Evolutionary conservation across 2,888 invertebrate genomes (phyloP), one percentile per base, ranked within the genome.

Genomic region (Trissolcus japonicus): DNA sequence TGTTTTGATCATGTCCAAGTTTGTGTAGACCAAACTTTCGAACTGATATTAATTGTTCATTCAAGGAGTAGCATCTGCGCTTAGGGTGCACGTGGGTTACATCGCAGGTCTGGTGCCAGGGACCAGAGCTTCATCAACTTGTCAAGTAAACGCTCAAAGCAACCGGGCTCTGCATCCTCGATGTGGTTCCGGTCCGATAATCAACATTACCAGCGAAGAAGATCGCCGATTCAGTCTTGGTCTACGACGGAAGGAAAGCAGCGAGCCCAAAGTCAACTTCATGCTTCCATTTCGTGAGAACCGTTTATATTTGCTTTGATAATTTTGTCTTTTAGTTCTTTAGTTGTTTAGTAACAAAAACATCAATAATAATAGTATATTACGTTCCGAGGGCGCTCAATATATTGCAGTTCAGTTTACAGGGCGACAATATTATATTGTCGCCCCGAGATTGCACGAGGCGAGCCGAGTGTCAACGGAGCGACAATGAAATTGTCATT

Each of bases 1-100:
- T 4, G 11, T 11, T 3, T 11, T 11, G 7, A 43, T 43, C 43
- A n/a, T 43, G 7, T 43, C 6, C 6, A 25, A 25, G 25, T 25
- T 25, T 25, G 25, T 4, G 25, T 6, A 4, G 3, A 6, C 4
- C 25, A 25, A 25, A 25, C 25, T 25, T 21, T 14, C 43, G 17
- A 67, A 59, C 9, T 54, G n/a, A 25, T 54, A 19, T 60, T 13
- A 68, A 29, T 2, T 11, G 9, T 55, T 17, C 11, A 2, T 60
- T 76, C 46, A 35, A 83, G 93, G 93, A 51, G 92, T 93, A 57
- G 94, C 93, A 6, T 92, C 94, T 4, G 94, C 94, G 3, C 88
- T 94, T n/a, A 92, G 92, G 84, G 92, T 93, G 83, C 94, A 94
- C 82, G 93, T 94, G 84, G 94, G 94, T 0, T 92, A 94, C 88